phyloP scores from a whole-genome alignment of 1,140 invertebrate species.

The Heliconius nattereri region DNA sequence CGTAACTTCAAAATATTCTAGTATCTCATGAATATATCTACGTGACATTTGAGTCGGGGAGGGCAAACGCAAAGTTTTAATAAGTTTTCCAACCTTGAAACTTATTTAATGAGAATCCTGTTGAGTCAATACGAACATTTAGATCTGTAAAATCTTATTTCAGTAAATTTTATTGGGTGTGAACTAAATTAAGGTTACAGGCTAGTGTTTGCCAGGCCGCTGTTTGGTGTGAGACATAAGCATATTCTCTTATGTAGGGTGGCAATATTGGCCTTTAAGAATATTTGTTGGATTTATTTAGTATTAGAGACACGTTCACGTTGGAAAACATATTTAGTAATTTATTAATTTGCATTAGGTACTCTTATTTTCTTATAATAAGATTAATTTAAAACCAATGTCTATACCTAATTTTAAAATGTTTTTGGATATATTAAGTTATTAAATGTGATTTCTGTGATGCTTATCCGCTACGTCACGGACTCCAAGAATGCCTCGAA shows the following conservation, averaged over 20 bases:
- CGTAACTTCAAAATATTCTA: conserved; percentile 9
- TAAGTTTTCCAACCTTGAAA: conserved; percentile 43
- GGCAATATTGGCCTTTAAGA: not conserved
- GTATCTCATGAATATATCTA: conserved; percentile 26
- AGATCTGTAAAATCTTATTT: conserved; percentile 28
- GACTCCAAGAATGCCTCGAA: no score
- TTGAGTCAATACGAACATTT: conserved; percentile 43
- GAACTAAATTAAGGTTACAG: conserved; percentile 26
- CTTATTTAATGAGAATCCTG: conserved; percentile 40
- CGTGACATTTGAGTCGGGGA: conserved; percentile 22
- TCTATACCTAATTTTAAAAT: no score
- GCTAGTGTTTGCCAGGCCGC: conserved; percentile 37
- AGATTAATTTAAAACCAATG: no score
- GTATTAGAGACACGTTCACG: no score
- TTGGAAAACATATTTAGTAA: no score
- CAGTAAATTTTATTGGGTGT: conserved; percentile 21
- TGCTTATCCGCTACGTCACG: no score
- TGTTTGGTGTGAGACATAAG: conserved; percentile 44
- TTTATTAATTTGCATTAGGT: no score
- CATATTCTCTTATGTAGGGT: conserved; percentile 40
- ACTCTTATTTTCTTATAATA: no score
- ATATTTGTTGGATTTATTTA: no score
- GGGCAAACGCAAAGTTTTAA: conserved; percentile 46
- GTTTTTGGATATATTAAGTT: no score
- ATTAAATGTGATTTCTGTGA: no score